These are phyloP conservation scores for Enteromius trimaculatus DNA, from an alignment of 2,797 vertebrate species.

Conservation along the genomic window DNA sequence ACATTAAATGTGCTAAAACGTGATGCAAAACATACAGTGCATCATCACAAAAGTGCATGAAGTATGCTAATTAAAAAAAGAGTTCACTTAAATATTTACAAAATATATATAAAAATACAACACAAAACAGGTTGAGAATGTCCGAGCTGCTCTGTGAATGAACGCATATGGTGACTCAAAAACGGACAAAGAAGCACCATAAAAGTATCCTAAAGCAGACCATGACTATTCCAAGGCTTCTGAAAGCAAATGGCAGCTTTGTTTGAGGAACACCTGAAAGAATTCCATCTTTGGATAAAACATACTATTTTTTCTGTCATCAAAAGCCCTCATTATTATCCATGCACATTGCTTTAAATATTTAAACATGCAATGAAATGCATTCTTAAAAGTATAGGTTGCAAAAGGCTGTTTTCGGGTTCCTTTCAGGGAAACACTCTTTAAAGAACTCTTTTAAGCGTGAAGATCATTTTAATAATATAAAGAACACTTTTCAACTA, in stretches of 20 bases:
- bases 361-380: neutral
- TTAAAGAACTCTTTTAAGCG: neutral
- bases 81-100: no score
- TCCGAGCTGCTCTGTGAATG: neutral
- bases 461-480: neutral
- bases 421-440: neutral
- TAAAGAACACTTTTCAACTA: neutral
- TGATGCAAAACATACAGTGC: neutral
- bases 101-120: no score
- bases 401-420: neutral
- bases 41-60: neutral
- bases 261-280: neutral
- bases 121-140: slow-evolving; percentile 19
- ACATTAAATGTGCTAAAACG: neutral
- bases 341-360: neutral
- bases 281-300: neutral
- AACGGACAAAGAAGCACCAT: neutral
- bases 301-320: neutral
- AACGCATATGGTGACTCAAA: neutral
- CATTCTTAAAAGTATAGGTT: neutral
- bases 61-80: neutral
- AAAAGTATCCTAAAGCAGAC: neutral
- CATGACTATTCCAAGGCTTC: neutral
- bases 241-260: neutral
- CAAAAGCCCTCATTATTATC: neutral